These are phyloP conservation scores for Psilanteris sp. DNA, from an alignment of 1,140 invertebrate genomes.

Conservation along the genomic window DNA sequence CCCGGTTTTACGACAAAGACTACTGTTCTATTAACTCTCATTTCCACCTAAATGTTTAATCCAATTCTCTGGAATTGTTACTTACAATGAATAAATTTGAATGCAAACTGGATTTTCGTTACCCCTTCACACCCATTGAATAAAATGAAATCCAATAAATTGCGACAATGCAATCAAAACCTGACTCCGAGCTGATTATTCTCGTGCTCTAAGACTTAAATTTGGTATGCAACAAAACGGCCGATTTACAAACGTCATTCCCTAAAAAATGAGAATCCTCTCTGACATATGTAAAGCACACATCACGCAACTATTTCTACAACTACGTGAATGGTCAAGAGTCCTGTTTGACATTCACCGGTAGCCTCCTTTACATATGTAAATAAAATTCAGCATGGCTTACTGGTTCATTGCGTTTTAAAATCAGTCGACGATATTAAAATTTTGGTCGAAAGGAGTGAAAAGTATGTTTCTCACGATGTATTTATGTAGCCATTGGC, in stretches of 20 bases:
- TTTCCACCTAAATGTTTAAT: slow-evolving; percentile 37
- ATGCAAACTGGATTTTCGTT: slow-evolving; percentile 20
- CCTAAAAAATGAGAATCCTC: slow-evolving; percentile 26
- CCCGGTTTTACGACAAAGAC: slow-evolving; percentile 24
- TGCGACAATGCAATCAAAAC: slow-evolving; percentile 21
- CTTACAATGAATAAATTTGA: slow-evolving; percentile 26
- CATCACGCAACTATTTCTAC: slow-evolving; percentile 59
- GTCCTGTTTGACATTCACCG: slow-evolving; percentile 48
- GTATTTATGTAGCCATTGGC: slow-evolving; percentile 56
- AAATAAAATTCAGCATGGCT: slow-evolving; percentile 57
- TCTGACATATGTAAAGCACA: slow-evolving; percentile 52
- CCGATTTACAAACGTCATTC: slow-evolving; percentile 34
- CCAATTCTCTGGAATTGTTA: slow-evolving; percentile 29
- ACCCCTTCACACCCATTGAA: slow-evolving; percentile 3
- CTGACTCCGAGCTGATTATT: slow-evolving; percentile 34
- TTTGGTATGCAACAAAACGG: slow-evolving; percentile 29
- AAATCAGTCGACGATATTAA: slow-evolving; percentile 51
- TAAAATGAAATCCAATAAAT: slow-evolving; percentile 29
- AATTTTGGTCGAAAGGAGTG: slow-evolving; percentile 51
- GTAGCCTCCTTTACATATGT: slow-evolving; percentile 54
- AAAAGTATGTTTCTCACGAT: slow-evolving; percentile 57
- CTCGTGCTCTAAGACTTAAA: not conserved
- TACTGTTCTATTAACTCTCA: slow-evolving; percentile 12
- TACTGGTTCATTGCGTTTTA: slow-evolving; percentile 55
- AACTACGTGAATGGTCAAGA: slow-evolving; percentile 33